Percentiles rank a stretch among this genome's conserved stretches.
These are phyloP conservation scores for Atherinomorus stipes DNA, from an alignment of 2,113 vertebrate species.

Conservation along the genomic window DNA sequence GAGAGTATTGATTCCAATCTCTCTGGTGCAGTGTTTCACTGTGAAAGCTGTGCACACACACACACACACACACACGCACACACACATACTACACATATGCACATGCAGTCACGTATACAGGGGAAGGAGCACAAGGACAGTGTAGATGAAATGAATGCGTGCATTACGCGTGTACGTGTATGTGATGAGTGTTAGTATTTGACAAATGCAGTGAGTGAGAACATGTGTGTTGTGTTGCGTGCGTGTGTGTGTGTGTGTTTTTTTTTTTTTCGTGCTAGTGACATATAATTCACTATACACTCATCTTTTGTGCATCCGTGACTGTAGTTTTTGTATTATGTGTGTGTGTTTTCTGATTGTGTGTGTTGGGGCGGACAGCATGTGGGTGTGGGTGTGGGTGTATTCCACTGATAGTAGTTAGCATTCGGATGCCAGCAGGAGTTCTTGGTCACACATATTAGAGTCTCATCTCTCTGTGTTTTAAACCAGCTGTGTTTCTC, in stretches of 20 bases:
- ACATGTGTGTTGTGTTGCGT: not conserved
- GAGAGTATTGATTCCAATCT: constrained; percentile 98
- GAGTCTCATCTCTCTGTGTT: constrained; percentile 73
- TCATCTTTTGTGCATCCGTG: constrained; percentile 27
- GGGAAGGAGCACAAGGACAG: constrained; percentile 35
- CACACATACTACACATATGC: constrained; percentile 26
- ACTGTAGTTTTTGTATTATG: constrained; percentile 11
- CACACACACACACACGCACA: constrained; percentile 33
- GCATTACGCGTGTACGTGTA: constrained; percentile 26
- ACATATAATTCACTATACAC: constrained; percentile 39
- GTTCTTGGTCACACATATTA: constrained; percentile 74
- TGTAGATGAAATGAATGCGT: constrained; percentile 48
- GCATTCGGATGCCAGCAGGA: constrained; percentile 67
- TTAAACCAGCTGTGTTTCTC: constrained; percentile 74
- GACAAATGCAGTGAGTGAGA: constrained; percentile 26
- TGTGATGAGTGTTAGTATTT: not conserved
- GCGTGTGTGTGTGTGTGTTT: constrained; percentile 11
- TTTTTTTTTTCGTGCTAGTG: constrained; percentile 34
- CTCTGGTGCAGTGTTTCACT: constrained; percentile 94
- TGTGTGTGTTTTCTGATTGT: constrained; percentile 14
- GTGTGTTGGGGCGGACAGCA: too few species aligned
- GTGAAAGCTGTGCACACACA: constrained; percentile 80
- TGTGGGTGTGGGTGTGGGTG: constrained; percentile 19
- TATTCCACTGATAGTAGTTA: constrained; percentile 52
- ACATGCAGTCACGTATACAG: not conserved